Base-by-base conservation (phyloP, 2,888 invertebrate genomes). In the Limnephilus auricula region DNA sequence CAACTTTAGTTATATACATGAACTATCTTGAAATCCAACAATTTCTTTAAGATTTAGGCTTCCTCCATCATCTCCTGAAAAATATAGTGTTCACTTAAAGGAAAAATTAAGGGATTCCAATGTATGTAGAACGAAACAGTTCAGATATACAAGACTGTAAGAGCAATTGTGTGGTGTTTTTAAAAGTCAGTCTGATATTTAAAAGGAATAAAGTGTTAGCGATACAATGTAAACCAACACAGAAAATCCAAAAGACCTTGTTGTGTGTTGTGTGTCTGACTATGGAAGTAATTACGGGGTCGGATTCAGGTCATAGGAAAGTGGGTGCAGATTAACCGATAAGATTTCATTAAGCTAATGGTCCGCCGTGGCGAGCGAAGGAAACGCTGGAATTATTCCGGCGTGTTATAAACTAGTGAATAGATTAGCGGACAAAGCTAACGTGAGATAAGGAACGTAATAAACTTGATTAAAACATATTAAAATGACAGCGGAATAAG, bases 311-410 rank as follows among this genome's bases (percentile, higher is more conserved):
- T 91, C 90, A 92, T 78, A 31, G 92, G 37, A 65, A 91, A 89
- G 80, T 84, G 89, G 90, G 79, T 86, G 90, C 89, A 93, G 93
- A 93, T 93, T 90, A 90, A 90, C 91, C 90, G 93, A 92, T 92
- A 91, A 93, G 93, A 93, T 93, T 92, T 93, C 92, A 93, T 93
- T 93, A 93, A 86, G 82, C 91, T 93, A 93, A 93, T 93, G 93
- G 79, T 90, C 90, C 82, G 82, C 86, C 89, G 90, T 37, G 79
- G 89, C 25, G 78, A 34, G 82, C 45, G 80, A 80, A 80, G 89
- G 88, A 82, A 91, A 91, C 83, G 87, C 90, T 88, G 78, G 80
- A 80, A 80, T 80, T 80, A 90, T 90, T 90, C 89, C 78, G 89
- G 65, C 50, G 87, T 45, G 78, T 79, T 87, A 90, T 90, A 92